Evolutionary conservation across 2,797 vertebrate genomes (phyloP).

Genomic region (Gallinago nigripennis): DNA sequence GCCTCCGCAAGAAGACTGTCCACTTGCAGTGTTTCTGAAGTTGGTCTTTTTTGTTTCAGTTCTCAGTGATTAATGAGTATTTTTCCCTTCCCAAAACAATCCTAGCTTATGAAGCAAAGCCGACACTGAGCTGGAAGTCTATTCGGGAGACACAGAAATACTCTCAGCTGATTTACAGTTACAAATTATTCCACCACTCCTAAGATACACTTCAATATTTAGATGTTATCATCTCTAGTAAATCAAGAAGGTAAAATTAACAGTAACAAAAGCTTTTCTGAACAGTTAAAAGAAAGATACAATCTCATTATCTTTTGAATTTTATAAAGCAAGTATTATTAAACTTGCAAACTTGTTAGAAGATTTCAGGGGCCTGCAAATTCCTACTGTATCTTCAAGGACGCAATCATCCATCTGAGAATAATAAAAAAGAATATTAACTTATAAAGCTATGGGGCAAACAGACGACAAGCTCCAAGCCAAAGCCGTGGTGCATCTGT

Average conservation of each 20-base stretch:
- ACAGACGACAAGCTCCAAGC: neutral
- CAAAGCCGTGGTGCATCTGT: neutral
- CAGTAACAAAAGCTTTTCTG: conserved; percentile 31
- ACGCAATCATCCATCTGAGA: conserved; percentile 2
- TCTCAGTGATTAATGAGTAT: neutral
- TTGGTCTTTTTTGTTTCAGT: neutral
- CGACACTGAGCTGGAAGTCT: neutral
- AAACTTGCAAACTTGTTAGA: conserved; percentile 15
- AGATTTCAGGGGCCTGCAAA: conserved; percentile 15
- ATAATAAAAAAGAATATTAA: conserved; percentile 16
- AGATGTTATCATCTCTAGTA: conserved; percentile 27
- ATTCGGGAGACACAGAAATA: conserved; percentile 7
- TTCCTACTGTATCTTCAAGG: conserved; percentile 19
- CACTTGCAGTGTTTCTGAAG: neutral
- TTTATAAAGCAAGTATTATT: conserved; percentile 56
- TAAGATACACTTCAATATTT: conserved; percentile 2
- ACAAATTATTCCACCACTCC: neutral
- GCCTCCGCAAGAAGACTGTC: neutral
- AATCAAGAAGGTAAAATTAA: conserved; percentile 38
- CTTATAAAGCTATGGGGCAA: conserved; percentile 20
- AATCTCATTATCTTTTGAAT: conserved; percentile 10
- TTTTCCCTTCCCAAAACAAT: neutral
- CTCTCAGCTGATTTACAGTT: neutral
- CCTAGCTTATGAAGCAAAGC: neutral
- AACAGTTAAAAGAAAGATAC: conserved; percentile 10